phyloP scores from a whole-genome alignment of 1,140 invertebrate genomes.

The Andrena cerasifolii region DNA sequence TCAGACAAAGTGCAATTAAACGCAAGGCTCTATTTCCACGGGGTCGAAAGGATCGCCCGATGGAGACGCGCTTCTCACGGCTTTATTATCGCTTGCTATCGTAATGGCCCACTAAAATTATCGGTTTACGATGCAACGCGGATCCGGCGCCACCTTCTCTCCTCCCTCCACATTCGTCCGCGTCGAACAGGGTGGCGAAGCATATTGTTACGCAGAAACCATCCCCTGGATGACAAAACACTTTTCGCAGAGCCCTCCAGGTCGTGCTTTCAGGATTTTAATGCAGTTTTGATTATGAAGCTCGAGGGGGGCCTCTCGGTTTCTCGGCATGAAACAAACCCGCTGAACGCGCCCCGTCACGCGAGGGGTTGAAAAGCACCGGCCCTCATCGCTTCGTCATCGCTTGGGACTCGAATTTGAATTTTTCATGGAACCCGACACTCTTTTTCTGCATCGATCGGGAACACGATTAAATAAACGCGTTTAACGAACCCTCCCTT shows the following conservation, averaged over 20 bases:
- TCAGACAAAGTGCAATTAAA: conserved; percentile 11
- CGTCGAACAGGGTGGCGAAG: conserved; percentile 44
- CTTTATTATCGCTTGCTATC: conserved; percentile 34
- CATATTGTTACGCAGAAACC: conserved; percentile 63
- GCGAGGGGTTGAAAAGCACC: conserved; percentile 15
- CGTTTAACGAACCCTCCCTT: conserved; percentile 1
- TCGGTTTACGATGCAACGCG: conserved; percentile 30
- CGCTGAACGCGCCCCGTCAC: conserved; percentile 30
- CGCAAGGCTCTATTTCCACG: conserved; percentile 11
- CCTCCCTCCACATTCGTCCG: too few relatives aligned
- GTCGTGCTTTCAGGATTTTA: conserved; percentile 70
- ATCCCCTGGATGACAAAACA: conserved; percentile 69
- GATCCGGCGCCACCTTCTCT: not conserved
- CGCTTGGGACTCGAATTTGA: conserved; percentile 40
- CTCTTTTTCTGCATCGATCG: not conserved
- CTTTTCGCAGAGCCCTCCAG: conserved; percentile 63
- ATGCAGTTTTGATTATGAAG: conserved; percentile 72
- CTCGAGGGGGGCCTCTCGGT: conserved; percentile 32
- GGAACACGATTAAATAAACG: conserved; percentile 19
- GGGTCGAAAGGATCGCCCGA: not conserved
- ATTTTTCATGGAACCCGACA: conserved; percentile 38
- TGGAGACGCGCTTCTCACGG: conserved; percentile 22
- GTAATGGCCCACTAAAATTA: conserved; percentile 42
- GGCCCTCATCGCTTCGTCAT: conserved; percentile 38
- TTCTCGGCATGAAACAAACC: conserved; percentile 48